Evolutionary conservation across 2,797 vertebrate species (phyloP), one percentile per base, ranked within the genome.

Genomic region (Bothrops alternatus): DNA sequence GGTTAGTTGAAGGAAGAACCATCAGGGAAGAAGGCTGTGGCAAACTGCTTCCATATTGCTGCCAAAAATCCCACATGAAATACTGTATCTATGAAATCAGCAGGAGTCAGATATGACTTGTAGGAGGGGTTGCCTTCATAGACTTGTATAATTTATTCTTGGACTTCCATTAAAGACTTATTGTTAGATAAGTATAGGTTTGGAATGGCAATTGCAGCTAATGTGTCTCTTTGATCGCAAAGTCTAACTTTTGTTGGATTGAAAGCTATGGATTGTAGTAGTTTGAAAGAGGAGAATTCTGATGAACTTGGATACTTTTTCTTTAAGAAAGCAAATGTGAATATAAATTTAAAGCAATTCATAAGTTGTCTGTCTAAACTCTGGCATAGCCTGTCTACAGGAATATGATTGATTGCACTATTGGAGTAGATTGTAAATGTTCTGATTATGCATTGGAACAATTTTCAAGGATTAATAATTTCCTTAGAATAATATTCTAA

Each of bases 391-490:
- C 53, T 65, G 85, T 92, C 82, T 0, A 28, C 55, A 85, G 28
- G 56, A 91, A 47, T 20, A 20, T 0, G 3, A 91, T 93, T 91
- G 90, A 85, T 91, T 90, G 28, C 87, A 58, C 56, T 86, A 90
- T 87, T 95, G 91, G 37, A n/a, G 14, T 95, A 86, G 8, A 87
- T 95, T 92, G 32, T 93, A 93, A 92, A 89, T 88, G 87, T 14
- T 92, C 87, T 95, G 50, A 93, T 96, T 93, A 90, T 3, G 5
- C 93, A 94, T 87, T 93, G 65, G 60, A 58, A 91, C 37, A 88
- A 56, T 91, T 94, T 82, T 91, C 28, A 78, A 60, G 87, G 94
- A 91, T 95, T 96, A 78, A 2, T 94, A 93, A 94, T 93, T 94
- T 32, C 8, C 50, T 93, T 73, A 88, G 47, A 92, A 55, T 94